These are phyloP conservation scores for Nematostella vectensis DNA, from an alignment of 92 coral and sea anemone genomes.

Conservation along the genomic window DNA sequence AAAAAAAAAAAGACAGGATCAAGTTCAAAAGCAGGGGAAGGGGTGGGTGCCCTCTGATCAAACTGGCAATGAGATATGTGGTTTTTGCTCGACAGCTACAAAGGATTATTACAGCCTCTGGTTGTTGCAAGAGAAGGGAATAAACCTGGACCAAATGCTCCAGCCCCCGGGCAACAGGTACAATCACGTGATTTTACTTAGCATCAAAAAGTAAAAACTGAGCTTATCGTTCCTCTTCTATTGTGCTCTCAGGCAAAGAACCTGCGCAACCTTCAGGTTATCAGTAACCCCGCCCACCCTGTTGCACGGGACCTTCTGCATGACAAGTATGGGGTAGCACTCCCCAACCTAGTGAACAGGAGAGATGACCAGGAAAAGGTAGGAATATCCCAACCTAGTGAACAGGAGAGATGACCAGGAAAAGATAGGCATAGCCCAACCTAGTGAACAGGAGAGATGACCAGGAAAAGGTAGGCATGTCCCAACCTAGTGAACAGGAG, in stretches of 20 bases:
- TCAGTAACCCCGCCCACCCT: slow-evolving; percentile 65
- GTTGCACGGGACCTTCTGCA: slow-evolving; percentile 54
- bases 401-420: slow-evolving; percentile 71
- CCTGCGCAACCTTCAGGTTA: slow-evolving; percentile 64
- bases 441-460: slow-evolving; percentile 60
- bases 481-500: slow-evolving; percentile 53
- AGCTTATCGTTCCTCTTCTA: neutral
- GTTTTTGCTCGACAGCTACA: slow-evolving; percentile 22
- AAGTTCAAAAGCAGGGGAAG: too few species aligned
- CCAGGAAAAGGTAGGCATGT: slow-evolving; percentile 33
- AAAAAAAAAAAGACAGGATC: too few species aligned
- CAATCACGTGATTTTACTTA: neutral
- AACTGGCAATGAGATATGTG: neutral
- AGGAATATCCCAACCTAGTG: slow-evolving; percentile 35
- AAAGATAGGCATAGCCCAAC: slow-evolving; percentile 79
- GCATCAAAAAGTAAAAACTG: neutral
- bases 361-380: slow-evolving; percentile 51
- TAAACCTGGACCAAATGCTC: slow-evolving; percentile 89
- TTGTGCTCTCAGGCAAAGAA: slow-evolving; percentile 55
- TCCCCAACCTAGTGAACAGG: slow-evolving; percentile 70
- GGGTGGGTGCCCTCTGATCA: too few species aligned
- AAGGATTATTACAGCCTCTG: slow-evolving; percentile 82
- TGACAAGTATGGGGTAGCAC: slow-evolving; percentile 82
- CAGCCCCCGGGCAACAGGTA: slow-evolving; percentile 98
- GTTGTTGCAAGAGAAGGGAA: slow-evolving; percentile 81